Evolutionary conservation across 2,888 invertebrate genomes (phyloP), one percentile per base, ranked within the genome.

Genomic region (Magallana nippona): DNA sequence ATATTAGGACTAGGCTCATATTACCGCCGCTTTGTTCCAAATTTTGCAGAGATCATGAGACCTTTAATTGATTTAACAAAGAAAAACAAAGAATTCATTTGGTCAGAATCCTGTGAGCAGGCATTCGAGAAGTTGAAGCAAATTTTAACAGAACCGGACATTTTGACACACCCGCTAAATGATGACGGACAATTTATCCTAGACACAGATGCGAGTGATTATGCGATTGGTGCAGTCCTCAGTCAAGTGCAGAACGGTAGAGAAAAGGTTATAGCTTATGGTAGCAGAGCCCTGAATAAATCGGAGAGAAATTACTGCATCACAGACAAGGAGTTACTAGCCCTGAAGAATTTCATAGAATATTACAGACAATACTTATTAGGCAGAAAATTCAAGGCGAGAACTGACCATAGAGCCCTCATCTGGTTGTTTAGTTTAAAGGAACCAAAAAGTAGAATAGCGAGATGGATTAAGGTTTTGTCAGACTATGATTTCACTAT

Each of bases 121-220:
- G 32, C 86, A 13, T 86, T 85, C 56, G 58, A 84, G 13, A 56
- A 11, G 11, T 19, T 87, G 10, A 84, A 85, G 63, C 13, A 22
- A 8, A 77, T 55, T 10, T 57, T 86, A 56, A 85, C 80, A 62
- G 71, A 79, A 55, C 57, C 83, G 15, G 56, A 82, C 8, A 79
- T 85, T 11, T 82, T 87, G 82, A 79, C 84, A 56, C 78, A 81
- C 22, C 86, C 85, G 10, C 17, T 32, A 10, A 81, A 84, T 13
- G 84, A 78, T 10, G 84, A 81, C 3, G 77, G 62, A 22, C 58
- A 80, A 19, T 87, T 82, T 60, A 82, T 84, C 11, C 78, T 88
- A n/a, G 88, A 86, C 77, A 83, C 82, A 1, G 87, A 88, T 56
- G 86, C 86, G 56, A 85, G 86, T 44, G 84, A 83, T 44, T 60